Conservation (phyloP, 2,888 invertebrate genomes). For the Troides aeacus region DNA sequence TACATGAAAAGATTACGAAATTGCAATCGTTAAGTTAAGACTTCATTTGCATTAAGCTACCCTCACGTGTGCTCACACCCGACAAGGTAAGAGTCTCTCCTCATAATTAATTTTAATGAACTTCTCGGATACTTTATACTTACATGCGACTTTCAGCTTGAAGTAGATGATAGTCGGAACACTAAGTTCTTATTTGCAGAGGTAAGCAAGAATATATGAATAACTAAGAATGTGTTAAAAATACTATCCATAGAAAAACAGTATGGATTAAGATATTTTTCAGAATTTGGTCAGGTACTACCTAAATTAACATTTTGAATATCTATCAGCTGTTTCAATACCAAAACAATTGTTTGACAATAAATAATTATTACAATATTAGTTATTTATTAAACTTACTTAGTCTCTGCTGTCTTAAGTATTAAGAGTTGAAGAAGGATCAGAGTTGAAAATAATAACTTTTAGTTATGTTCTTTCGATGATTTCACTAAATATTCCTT, state of each 20-base stretch:
- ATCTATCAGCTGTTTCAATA: background rate
- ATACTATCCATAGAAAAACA: background rate
- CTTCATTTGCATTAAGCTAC: constrained; percentile 19
- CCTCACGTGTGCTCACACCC: constrained; percentile 2
- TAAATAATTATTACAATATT: too few species aligned
- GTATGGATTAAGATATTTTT: background rate
- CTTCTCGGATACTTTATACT: constrained; percentile 16
- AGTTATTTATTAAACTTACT: too few species aligned
- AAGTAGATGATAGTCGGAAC: constrained; percentile 9
- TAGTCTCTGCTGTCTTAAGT: too few species aligned
- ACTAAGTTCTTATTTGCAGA: constrained; percentile 1
- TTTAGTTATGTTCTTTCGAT: too few species aligned
- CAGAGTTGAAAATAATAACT: too few species aligned
- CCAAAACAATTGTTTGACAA: too few species aligned
- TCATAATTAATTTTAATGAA: constrained; percentile 31
- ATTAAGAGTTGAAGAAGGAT: too few species aligned
- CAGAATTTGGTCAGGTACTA: background rate
- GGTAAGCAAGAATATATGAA: background rate
- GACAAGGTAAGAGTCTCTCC: constrained; percentile 20
- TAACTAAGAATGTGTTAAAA: background rate
- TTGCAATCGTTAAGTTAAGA: constrained; percentile 12
- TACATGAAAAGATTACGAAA: background rate
- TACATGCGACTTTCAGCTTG: constrained; percentile 3
- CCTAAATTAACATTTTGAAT: too few species aligned
- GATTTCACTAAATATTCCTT: too few species aligned